These are phyloP conservation scores for Enteromius viviparus DNA, from an alignment of 2,797 vertebrate species.

Conservation along the genomic window DNA sequence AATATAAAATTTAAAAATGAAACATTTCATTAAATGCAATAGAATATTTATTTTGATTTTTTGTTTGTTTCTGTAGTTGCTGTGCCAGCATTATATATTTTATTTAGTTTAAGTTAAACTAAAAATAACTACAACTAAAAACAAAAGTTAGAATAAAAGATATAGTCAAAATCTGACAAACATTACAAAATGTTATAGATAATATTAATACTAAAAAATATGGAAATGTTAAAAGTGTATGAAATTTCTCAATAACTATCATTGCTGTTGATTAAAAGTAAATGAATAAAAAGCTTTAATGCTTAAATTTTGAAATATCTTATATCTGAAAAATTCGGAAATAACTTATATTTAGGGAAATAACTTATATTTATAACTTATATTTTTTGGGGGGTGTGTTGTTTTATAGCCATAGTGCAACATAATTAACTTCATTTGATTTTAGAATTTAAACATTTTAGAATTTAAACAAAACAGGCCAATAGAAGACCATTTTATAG, in stretches of 20 bases:
- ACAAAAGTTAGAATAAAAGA: not conserved
- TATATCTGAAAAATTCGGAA: not conserved
- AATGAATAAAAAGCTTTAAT: not conserved
- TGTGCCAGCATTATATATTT: too few relatives aligned
- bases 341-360: not conserved
- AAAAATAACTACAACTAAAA: not conserved
- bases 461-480: not conserved
- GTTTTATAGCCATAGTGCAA: not conserved
- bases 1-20: too few relatives aligned
- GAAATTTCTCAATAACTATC: too few relatives aligned
- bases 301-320: not conserved
- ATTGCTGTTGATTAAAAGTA: not conserved
- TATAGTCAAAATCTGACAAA: not conserved
- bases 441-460: too few relatives aligned
- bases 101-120: not conserved
- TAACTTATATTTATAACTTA: too few relatives aligned
- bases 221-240: not conserved
- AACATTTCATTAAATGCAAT: too few relatives aligned
- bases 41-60: not conserved
- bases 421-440: too few relatives aligned
- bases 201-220: too few relatives aligned
- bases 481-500: constrained; percentile 21
- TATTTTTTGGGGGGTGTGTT: not conserved
- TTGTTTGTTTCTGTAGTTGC: too few relatives aligned
- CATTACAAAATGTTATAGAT: not conserved